Percentiles rank a stretch among this genome's conserved stretches.
Evolutionary conservation across 2,888 invertebrate genomes (phyloP).

Genomic region (Smittia aterrima): DNA sequence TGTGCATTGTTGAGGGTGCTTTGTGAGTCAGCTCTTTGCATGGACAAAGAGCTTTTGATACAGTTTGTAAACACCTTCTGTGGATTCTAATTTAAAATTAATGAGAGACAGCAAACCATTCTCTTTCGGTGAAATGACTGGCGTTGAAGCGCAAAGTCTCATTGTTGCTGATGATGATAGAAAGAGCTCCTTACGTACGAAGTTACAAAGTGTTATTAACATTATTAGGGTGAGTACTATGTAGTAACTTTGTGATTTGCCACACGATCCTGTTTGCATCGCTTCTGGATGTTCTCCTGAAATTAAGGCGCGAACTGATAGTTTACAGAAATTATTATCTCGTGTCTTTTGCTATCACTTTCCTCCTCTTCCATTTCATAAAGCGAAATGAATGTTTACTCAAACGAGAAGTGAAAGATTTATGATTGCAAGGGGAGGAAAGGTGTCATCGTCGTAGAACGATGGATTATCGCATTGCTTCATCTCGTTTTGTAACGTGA

Average conservation of each 20-base stretch:
- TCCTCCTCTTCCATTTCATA: background rate
- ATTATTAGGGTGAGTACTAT: background rate
- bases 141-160: background rate
- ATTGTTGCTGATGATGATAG: background rate
- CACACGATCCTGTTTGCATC: slow-evolving; percentile 50
- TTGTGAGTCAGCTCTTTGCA: slow-evolving; percentile 18
- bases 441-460: too few species aligned
- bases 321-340: slow-evolving; percentile 28
- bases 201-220: slow-evolving; percentile 6
- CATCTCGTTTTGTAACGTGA: too few species aligned
- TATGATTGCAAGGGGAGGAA: too few species aligned
- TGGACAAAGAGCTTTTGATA: background rate
- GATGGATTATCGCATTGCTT: too few species aligned
- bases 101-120: slow-evolving; percentile 5
- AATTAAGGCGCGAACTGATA: slow-evolving; percentile 55
- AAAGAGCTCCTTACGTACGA: background rate
- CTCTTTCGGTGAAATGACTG: background rate
- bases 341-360: background rate
- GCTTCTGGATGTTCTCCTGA: slow-evolving; percentile 56
- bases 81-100: slow-evolving; percentile 24
- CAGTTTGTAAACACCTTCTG: background rate
- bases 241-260: background rate
- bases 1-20: background rate
- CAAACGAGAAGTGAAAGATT: background rate
- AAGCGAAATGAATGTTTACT: background rate